Conservation (phyloP, 2,888 invertebrate genomes). For the Balanococcus diminutus region DNA sequence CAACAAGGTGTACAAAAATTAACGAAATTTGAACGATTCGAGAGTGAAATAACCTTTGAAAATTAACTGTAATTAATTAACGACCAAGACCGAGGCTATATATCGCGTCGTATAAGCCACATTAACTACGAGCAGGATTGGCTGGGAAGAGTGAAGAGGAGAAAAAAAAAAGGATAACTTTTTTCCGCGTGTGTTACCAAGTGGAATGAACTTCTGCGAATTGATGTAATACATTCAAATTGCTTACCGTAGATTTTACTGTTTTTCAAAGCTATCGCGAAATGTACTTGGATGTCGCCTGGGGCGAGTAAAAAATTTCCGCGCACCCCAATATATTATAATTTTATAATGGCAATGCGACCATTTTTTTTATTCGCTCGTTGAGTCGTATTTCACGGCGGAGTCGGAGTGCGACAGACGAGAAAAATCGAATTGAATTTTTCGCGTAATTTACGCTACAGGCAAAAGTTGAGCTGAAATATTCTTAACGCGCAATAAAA, state of each 20-base stretch:
- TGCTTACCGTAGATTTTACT: conserved; percentile 28
- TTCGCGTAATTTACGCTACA: conserved; percentile 29
- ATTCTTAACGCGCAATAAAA: conserved; percentile 31
- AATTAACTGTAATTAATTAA: conserved; percentile 41
- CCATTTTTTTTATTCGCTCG: not conserved
- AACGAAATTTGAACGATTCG: conserved; percentile 30
- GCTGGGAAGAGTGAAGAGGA: not conserved
- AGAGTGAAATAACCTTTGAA: conserved; percentile 19
- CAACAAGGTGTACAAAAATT: not conserved
- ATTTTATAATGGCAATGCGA: conserved; percentile 25
- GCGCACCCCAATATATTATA: conserved; percentile 24
- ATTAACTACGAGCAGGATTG: not conserved
- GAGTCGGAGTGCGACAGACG: not conserved
- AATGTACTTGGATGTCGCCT: conserved; percentile 35
- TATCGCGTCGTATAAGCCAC: not conserved
- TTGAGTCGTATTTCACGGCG: conserved; percentile 24
- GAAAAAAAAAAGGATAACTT: not conserved
- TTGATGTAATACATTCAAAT: conserved; percentile 39
- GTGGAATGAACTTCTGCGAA: conserved; percentile 39
- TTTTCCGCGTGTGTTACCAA: conserved; percentile 29
- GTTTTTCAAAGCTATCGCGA: conserved; percentile 22
- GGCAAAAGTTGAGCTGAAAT: conserved; percentile 27
- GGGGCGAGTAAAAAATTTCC: conserved; percentile 36
- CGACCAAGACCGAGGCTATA: not conserved
- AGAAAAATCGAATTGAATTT: conserved; percentile 40